Base-by-base conservation (phyloP, 1,140 invertebrate species). In the Ladona fulva region DNA sequence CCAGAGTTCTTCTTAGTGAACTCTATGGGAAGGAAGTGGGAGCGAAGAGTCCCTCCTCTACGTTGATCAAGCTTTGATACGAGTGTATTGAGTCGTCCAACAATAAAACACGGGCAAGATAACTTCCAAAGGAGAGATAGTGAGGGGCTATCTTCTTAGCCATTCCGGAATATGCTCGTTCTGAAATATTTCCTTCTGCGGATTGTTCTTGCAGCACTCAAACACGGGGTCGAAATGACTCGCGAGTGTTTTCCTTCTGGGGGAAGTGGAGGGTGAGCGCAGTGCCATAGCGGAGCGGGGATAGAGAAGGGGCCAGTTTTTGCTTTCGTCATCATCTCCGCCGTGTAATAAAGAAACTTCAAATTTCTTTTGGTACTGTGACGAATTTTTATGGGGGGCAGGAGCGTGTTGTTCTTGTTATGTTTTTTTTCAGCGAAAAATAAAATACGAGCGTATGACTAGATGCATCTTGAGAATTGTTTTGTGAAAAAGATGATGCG, bases 31-130 rank as follows among this genome's bases (percentile, higher is more conserved):
- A 66, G 52, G n/a, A 66, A 66, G 52, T 12, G 52, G 52, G 52
- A 66, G n/a, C 10, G 44, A 10, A 52, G 44, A 52, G 44, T 52
- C 3, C n/a, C 52, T 66, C 52, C 14, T 12, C 52, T 12, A 22
- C 52, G 52, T 66, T 66, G 52, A 66, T 66, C 52, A 66, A 66
- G 52, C 16, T 16, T 66, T 66, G 52, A 66, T 66, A 66, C 16
- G 52, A 22, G 12, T 66, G 52, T 66, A 66, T 66, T 52, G 44
- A 52, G 44, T 19, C 52, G 52, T 66, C 52, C 52, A 66, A 66
- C 52, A 66, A 66, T 66, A 66, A 66, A 66, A 66, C 52, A 66
- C 52, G n/a, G 52, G n/a, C 16, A 22, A 66, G 52, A 66, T 66
- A 66, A 66, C 52, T 66, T 66, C 52, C 52, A 16, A 37, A 16